Percentiles rank a stretch among this genome's conserved stretches.
phyloP scores from a whole-genome alignment of 2,113 vertebrate species.

The Cichladusa arquata region DNA sequence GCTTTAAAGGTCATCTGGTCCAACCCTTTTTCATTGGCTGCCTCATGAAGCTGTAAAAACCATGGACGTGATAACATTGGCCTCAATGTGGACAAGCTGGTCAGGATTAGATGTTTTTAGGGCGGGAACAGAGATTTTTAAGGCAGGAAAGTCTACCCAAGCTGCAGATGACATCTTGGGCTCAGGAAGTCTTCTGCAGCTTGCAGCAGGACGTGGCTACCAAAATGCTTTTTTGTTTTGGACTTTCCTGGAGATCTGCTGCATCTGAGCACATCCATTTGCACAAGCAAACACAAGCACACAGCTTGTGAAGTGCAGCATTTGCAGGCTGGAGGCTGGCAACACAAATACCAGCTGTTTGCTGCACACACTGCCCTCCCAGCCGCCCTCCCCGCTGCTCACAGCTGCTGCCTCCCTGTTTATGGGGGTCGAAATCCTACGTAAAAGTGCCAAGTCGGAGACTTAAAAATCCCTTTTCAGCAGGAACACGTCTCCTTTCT shows the following conservation, averaged over 20 bases:
- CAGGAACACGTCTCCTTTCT: neutral
- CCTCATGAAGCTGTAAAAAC: neutral
- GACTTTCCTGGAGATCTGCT: neutral
- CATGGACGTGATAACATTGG: rapidly evolving
- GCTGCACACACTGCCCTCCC: neutral
- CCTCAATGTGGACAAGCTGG: rapidly evolving
- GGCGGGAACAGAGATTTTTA: neutral
- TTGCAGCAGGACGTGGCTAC: neutral
- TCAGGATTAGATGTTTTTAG: neutral
- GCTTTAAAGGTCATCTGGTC: neutral
- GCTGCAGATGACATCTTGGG: neutral
- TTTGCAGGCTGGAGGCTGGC: neutral
- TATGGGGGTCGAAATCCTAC: neutral
- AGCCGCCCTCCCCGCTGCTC: neutral
- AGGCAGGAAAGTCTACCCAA: neutral
- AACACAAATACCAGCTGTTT: neutral
- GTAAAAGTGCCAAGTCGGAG: rapidly evolving
- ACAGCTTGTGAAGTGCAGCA: neutral
- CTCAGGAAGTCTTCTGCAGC: neutral
- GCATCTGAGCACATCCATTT: neutral
- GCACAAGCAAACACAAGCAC: no score
- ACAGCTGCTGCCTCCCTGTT: neutral
- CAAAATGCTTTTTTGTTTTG: neutral
- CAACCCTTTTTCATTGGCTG: neutral
- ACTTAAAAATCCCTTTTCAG: neutral